A percentile compares a stretch with the other conserved stretches of the same genome.
These are phyloP conservation scores for Asobara japonica DNA, from an alignment of 1,140 invertebrate species.

Conservation along the genomic window DNA sequence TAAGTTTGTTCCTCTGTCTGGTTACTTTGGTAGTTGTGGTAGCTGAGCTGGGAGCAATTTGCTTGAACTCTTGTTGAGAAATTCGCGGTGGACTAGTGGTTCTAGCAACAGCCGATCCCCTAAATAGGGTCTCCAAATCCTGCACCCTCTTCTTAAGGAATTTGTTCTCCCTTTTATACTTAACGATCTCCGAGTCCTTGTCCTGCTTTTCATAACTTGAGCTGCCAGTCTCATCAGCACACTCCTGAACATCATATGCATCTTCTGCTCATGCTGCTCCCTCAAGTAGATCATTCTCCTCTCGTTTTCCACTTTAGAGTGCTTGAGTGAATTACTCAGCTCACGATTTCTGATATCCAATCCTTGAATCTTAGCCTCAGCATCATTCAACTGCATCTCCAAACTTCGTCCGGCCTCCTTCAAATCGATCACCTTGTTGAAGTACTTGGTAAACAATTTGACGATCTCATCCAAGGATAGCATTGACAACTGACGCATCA, in stretches of 20 bases:
- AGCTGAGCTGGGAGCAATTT: slow-evolving; percentile 59
- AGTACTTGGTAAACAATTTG: slow-evolving; percentile 86
- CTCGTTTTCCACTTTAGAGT: slow-evolving; percentile 70
- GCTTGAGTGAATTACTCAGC: slow-evolving; percentile 69
- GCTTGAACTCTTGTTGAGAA: slow-evolving; percentile 51
- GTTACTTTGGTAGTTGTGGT: slow-evolving; percentile 77
- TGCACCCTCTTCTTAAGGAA: slow-evolving; percentile 52
- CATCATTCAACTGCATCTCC: slow-evolving; percentile 73
- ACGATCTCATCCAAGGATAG: slow-evolving; percentile 84
- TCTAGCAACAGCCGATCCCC: slow-evolving; percentile 43
- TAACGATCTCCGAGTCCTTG: slow-evolving; percentile 50
- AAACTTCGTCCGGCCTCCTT: slow-evolving; percentile 76
- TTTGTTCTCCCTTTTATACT: slow-evolving; percentile 56
- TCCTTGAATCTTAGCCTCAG: slow-evolving; percentile 69
- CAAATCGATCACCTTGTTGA: slow-evolving; percentile 86
- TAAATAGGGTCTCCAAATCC: slow-evolving; percentile 52
- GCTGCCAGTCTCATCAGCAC: slow-evolving; percentile 69
- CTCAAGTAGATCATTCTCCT: slow-evolving; percentile 68
- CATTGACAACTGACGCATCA: slow-evolving; percentile 79
- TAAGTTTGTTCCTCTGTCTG: slow-evolving; percentile 79
- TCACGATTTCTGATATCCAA: slow-evolving; percentile 67
- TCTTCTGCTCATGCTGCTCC: slow-evolving; percentile 71
- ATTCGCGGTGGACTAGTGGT: slow-evolving; percentile 48
- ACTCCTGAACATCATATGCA: slow-evolving; percentile 70
- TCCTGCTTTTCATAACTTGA: slow-evolving; percentile 50